Evolutionary conservation across 2,113 vertebrate genomes (phyloP), one percentile per base, ranked within the genome.

Genomic region (Calcarius ornatus): DNA sequence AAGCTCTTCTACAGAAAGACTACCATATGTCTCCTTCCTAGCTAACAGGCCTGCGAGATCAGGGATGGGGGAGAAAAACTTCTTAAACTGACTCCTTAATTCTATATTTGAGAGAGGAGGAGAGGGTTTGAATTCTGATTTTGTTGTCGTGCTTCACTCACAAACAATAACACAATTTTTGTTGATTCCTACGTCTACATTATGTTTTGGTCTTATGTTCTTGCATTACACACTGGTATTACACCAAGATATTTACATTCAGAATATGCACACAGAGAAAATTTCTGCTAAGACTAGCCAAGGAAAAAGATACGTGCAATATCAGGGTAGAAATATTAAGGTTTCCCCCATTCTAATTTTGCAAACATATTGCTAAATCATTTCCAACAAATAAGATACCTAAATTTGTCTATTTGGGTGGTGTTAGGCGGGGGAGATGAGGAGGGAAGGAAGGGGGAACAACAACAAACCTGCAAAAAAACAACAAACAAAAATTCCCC

Each of bases 371-470:
- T 72, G 23, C 23, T 86, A 54, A 88, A n/a, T 38, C 1, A 15
- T 77, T 93, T 93, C 48, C 28, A 57, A 66, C 65, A 9, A 24
- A 43, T 23, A 33, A 73, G 4, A 13, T 40, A 40, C 3, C 8
- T 76, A 15, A 7, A 21, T 60, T 61, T 42, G 6, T 56, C 19
- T 91, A 25, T 65, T 73, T 51, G 6, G 15, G 19, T 37, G 12
- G 7, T 59, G 8, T 8, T 23, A 3, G 6, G 0, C 23, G 6
- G 9, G 9, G 19, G 7, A 63, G 6, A 56, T 11, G 8, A 47
- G 48, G n/a, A 47, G 12, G 15, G 15, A 18, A 3, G 20, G 31
- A 50, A 66, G 21, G 31, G 31, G 43, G 21, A 59, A 35, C 10
- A 73, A 7, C 14, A 57, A 15, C 5, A 30, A 60, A 51, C 38